Evolutionary conservation across 2,888 invertebrate species (phyloP), one percentile per base, ranked within the genome.

Genomic region (Ochropleura leucogaster): DNA sequence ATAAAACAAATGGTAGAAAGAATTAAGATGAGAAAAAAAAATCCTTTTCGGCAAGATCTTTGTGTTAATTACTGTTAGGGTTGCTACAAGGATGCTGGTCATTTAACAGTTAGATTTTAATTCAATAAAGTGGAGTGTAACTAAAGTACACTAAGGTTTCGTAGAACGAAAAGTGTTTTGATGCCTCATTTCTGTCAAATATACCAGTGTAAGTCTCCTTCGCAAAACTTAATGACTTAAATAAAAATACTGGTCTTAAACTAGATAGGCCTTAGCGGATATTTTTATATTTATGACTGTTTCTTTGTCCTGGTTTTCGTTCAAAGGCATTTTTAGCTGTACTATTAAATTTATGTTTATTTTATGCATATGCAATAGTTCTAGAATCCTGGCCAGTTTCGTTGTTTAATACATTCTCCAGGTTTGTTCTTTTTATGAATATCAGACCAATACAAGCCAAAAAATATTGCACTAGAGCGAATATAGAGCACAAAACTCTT

Each of bases 31-130:
- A 87, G 62, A 89, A 91, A 92, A 92, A 92, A 91, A 89, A 83
- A 88, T 84, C 89, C 93, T 93, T 95, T 95, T 96, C 96, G 96
- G 96, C 95, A 90, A 94, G 91, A 91, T 91, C 93, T 94, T 95
- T 95, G 95, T 92, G 94, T 94, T 96, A 95, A 96, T 96, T 96
- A 95, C 92, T 84, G 85, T 0, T 77, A 87, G 87, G 87, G 87
- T 55, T 87, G 88, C 3, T 65, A 62, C 69, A 10, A 18, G 7
- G 30, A 55, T 10, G 65, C 44, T 64, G 12, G 49, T n/a, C 59
- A 8, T 14, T 72, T 65, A 16, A 53, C n/a, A 30, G 46, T 5
- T 62, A 14, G 16, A 16, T n/a, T 42, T 18, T 62, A n/a, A 8
- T 14, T 14, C 4, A 59, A 59, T 16, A 7, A 16, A 59, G 8